phyloP scores from a whole-genome alignment of 2,888 invertebrate species.

The Onthophagus sagittarius region DNA sequence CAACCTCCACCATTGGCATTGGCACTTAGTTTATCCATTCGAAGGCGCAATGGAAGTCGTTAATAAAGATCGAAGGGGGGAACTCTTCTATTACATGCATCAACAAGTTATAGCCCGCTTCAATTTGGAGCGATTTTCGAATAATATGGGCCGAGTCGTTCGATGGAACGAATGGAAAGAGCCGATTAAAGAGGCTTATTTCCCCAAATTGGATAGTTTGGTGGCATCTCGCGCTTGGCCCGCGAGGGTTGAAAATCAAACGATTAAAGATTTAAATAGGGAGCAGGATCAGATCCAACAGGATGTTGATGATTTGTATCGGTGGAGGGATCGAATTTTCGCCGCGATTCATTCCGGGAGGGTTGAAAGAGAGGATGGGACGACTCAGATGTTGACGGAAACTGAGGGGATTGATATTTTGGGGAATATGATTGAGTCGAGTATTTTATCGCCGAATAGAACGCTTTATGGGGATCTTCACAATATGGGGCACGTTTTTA shows the following conservation, averaged over 20 bases:
- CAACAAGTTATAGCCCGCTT: constrained; percentile 64
- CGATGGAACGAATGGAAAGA: constrained; percentile 63
- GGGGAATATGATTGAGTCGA: constrained; percentile 76
- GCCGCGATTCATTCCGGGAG: constrained; percentile 66
- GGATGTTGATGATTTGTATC: constrained; percentile 67
- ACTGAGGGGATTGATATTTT: constrained; percentile 70
- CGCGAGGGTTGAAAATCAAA: constrained; percentile 58
- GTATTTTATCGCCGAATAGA: constrained; percentile 65
- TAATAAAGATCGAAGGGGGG: constrained; percentile 72
- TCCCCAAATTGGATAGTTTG: constrained; percentile 77
- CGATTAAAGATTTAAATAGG: constrained; percentile 60
- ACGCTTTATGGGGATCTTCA: constrained; percentile 75
- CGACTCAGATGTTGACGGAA: constrained; percentile 55
- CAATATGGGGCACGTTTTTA: constrained; percentile 76
- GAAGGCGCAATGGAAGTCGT: constrained; percentile 62
- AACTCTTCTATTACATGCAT: constrained; percentile 80
- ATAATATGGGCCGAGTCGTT: constrained; percentile 60
- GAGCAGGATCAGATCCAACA: constrained; percentile 63
- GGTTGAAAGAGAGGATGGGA: constrained; percentile 50
- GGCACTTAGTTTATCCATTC: constrained; percentile 85
- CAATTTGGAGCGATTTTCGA: constrained; percentile 72
- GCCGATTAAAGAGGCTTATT: constrained; percentile 75
- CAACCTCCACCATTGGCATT: constrained; percentile 89
- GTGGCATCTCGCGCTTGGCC: constrained; percentile 76
- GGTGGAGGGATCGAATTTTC: constrained; percentile 72